Evolutionary conservation across 2,113 vertebrate species (phyloP), one percentile per base, ranked within the genome.

Genomic region (Callionymus lyra): DNA sequence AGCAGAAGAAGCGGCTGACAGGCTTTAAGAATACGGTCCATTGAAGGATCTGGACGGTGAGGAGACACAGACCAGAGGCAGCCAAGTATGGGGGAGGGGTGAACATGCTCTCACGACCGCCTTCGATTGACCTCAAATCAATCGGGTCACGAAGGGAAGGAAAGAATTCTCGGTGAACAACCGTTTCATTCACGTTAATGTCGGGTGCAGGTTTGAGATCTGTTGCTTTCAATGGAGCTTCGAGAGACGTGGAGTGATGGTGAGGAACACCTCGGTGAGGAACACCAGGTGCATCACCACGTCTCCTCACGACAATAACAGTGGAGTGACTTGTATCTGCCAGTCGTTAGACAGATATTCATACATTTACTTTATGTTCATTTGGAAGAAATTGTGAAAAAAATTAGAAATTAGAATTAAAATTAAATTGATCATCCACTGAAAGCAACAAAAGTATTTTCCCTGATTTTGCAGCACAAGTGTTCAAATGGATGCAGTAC

Each of bases 221-320:
- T 50, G 76, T 70, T 72, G 60, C 70, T 72, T 80, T 80, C 54
- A 65, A 53, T 65, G 44, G 59, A 74, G 53, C 48, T 48, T n/a
- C 38, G n/a, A 44, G 2, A 10, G 8, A 27, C 21, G 4, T 5
- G 8, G 21, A 4, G 8, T 27, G 21, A 8, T 8, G 21, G 8
- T 27, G 21, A 27, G 4, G 4, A 5, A 27, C 8, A 8, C 4
- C 21, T 4, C 21, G 21, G 21, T 27, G 21, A 27, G 8, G 4
- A 4, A 27, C 21, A 27, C n/a, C n/a, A n/a, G n/a, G 21, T 27
- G 21, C 21, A 27, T 27, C 21, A 5, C 21, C 21, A 5, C 4
- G 8, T 27, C 4, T 8, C 21, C 21, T 27, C 21, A 27, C 21
- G 8, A 27, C 4, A 8, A 27, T n/a, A n/a, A n/a, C n/a, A n/a